phyloP scores from a whole-genome alignment of 2,888 invertebrate genomes.

The Drosophila atroscutellata region DNA sequence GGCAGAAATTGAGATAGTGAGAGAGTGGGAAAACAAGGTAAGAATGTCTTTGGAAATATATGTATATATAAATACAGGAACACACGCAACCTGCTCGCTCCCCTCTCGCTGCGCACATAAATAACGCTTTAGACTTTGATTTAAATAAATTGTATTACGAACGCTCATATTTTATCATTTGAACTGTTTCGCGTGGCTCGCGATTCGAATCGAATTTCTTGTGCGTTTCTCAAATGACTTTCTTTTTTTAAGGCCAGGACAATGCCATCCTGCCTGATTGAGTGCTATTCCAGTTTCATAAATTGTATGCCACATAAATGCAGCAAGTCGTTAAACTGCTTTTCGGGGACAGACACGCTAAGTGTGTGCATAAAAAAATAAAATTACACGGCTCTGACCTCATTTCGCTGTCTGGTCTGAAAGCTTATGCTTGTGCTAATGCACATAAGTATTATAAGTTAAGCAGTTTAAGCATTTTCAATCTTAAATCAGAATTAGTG shows the following conservation, averaged over 20 bases:
- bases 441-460: neutral
- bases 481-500: neutral
- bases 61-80: neutral
- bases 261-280: slow-evolving; percentile 63
- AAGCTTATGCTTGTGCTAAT: neutral
- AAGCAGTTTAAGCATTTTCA: neutral
- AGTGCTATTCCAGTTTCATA: slow-evolving; percentile 58
- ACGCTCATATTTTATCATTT: slow-evolving; percentile 81
- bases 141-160: slow-evolving; percentile 83
- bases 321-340: slow-evolving; percentile 45
- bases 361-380: slow-evolving; percentile 8
- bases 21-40: neutral
- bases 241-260: slow-evolving; percentile 24
- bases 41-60: neutral
- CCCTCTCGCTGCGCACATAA: slow-evolving; percentile 69
- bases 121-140: slow-evolving; percentile 83
- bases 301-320: slow-evolving; percentile 49
- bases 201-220: slow-evolving; percentile 64
- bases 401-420: slow-evolving; percentile 25
- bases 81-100: slow-evolving; percentile 40
- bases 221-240: slow-evolving; percentile 43
- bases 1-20: neutral
- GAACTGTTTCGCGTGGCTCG: slow-evolving; percentile 58
- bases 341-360: slow-evolving; percentile 16
- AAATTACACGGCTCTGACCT: slow-evolving; percentile 34